Conservation (phyloP, 1,140 invertebrate species). For the Listronotus oregonensis region DNA sequence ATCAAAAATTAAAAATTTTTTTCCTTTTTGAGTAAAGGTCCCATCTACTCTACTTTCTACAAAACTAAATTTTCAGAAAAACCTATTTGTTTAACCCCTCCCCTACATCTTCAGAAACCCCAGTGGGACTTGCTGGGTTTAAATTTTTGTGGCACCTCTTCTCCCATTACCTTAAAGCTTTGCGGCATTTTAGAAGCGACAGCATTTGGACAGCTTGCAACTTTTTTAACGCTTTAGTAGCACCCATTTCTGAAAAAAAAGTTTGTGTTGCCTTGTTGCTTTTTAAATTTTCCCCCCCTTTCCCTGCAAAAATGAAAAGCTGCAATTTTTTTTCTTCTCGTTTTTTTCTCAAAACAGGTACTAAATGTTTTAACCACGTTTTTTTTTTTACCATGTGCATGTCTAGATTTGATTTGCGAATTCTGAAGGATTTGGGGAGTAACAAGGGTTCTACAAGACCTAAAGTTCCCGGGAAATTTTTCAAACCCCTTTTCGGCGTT, state of each 20-base stretch:
- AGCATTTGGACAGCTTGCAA: slow-evolving; percentile 97
- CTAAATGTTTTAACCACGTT: slow-evolving; percentile 91
- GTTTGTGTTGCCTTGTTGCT: slow-evolving; percentile 92
- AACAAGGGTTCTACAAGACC: slow-evolving; percentile 97
- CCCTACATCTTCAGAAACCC: slow-evolving; percentile 94
- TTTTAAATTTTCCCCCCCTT: slow-evolving; percentile 87
- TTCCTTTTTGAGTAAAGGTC: slow-evolving; percentile 92
- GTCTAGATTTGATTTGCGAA: slow-evolving; percentile 88
- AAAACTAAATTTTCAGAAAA: slow-evolving; percentile 88
- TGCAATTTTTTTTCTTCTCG: slow-evolving; percentile 93
- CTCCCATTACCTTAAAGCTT: slow-evolving; percentile 92
- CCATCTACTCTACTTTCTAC: slow-evolving; percentile 93
- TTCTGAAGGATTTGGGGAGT: slow-evolving; percentile 91
- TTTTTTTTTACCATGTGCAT: slow-evolving; percentile 96
- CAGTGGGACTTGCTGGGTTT: slow-evolving; percentile 96
- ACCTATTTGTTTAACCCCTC: slow-evolving; percentile 98
- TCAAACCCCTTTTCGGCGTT: slow-evolving; percentile 98
- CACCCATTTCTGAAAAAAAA: slow-evolving; percentile 94
- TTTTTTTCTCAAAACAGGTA: slow-evolving; percentile 94
- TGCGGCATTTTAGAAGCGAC: slow-evolving; percentile 96
- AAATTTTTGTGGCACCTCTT: slow-evolving; percentile 95
- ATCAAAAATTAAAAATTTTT: slow-evolving; percentile 90
- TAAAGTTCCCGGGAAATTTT: slow-evolving; percentile 92
- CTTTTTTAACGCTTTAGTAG: slow-evolving; percentile 92
- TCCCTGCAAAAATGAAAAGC: slow-evolving; percentile 99